Percentiles rank a stretch among this genome's conserved stretches.
Conservation (phyloP, 2,797 vertebrate genomes). For the Austrolebias charrua region DNA sequence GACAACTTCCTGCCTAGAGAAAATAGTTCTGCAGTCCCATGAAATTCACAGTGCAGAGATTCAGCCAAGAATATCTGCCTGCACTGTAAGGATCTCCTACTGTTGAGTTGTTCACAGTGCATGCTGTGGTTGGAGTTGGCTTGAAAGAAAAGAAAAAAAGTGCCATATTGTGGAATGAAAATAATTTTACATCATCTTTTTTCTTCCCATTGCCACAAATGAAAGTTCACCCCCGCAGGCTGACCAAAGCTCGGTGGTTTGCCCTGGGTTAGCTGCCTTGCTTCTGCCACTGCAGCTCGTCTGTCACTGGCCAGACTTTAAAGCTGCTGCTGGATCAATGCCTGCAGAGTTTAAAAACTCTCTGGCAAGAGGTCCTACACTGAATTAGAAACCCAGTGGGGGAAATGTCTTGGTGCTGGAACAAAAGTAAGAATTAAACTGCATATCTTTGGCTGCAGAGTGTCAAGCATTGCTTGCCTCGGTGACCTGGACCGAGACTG, state of each 20-base stretch:
- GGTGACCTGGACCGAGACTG: conserved; percentile 48
- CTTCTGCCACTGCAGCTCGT: conserved; percentile 74
- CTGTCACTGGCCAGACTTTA: conserved; percentile 78
- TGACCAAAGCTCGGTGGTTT: conserved; percentile 72
- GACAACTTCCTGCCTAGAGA: conserved; percentile 15
- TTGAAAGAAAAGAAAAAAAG: conserved; percentile 57
- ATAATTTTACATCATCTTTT: conserved; percentile 44
- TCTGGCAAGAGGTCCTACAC: conserved; percentile 79
- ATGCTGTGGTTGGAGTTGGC: conserved; percentile 43
- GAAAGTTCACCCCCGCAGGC: conserved; percentile 72
- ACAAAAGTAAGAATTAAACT: conserved; percentile 73
- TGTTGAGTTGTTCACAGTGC: conserved; percentile 45
- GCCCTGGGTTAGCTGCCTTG: conserved; percentile 77
- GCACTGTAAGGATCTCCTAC: conserved; percentile 37
- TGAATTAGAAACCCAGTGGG: conserved; percentile 78
- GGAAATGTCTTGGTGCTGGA: conserved; percentile 67
- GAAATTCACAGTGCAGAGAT: conserved; percentile 22
- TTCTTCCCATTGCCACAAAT: conserved; percentile 44
- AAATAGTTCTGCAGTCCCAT: conserved; percentile 8
- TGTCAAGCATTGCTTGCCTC: conserved; percentile 51
- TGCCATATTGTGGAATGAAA: conserved; percentile 44
- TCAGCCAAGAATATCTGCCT: conserved; percentile 38
- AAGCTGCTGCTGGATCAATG: conserved; percentile 76
- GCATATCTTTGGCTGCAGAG: conserved; percentile 64
- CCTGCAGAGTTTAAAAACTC: conserved; percentile 81